Evolutionary conservation across 2,113 vertebrate species (phyloP), one percentile per base, ranked within the genome.

Genomic region (Peromyscus californicus): DNA sequence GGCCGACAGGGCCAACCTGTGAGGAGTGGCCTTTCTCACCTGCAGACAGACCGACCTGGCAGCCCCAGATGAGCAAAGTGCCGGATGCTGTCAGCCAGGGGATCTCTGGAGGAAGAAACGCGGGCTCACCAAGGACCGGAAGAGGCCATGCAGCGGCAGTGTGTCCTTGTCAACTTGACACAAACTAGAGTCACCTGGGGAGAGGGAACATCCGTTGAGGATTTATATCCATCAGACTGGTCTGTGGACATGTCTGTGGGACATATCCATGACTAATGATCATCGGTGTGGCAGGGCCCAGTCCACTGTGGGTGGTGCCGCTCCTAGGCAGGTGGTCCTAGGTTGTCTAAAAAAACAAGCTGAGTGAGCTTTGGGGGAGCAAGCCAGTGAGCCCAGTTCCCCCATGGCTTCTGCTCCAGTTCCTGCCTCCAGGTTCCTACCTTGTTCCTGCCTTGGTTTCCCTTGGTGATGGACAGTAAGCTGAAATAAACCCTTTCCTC

Each of bases 1-100:
- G 51, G n/a, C 69, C n/a, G 7, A 4, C 19, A 39, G 42, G 61
- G 76, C 26, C 13, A 12, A 54, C 2, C 0, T 1, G 48, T 7
- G 83, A 36, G 15, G n/a, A 17, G 22, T 39, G 29, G 59, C 21
- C 48, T 1, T 5, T 17, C n/a, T 79, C 15, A 8, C 61, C 76
- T 57, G 17, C 3, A 36, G 7, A 21, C 48, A 24, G 80, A n/a
- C 31, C 31, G 54, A n/a, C 54, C 33, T n/a, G 48, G 67, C 26
- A n/a, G 31, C 16, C n/a, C 63, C 51, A 21, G 24, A n/a, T 54
- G 74, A 90, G 65, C 48, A 59, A 59, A 33, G 91, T 33, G 0
- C 21, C 63, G 74, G 51, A 59, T 69, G 61, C 51, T 5, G 57
- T 42, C 26, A 67, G 67, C 33, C 59, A 26, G 80, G 80, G 36